These are phyloP conservation scores for Capra hircus DNA, from an alignment of 2,113 vertebrate species.

Conservation along the genomic window DNA sequence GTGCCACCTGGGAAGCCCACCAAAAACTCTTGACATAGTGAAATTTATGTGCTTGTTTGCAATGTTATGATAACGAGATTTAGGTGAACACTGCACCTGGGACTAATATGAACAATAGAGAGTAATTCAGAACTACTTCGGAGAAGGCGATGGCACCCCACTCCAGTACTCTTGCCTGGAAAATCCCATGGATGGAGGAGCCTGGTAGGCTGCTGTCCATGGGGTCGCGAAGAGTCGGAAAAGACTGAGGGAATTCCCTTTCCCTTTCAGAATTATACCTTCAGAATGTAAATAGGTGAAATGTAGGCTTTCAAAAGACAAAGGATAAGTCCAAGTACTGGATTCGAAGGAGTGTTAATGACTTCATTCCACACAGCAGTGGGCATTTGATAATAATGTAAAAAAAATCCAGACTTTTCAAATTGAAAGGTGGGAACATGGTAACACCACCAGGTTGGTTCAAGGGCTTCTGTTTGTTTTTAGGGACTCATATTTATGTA, in stretches of 20 bases:
- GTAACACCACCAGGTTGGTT: background rate
- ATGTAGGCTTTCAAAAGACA: constrained; percentile 6
- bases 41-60: background rate
- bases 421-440: background rate
- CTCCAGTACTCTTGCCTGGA: too few species aligned
- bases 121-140: background rate
- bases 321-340: background rate
- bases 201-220: too few species aligned
- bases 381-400: background rate
- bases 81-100: background rate
- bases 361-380: background rate
- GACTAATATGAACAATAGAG: background rate
- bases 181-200: too few species aligned
- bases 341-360: constrained; percentile 15
- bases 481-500: background rate
- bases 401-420: background rate
- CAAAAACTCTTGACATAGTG: background rate
- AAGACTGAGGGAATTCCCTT: too few species aligned
- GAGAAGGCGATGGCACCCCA: too few species aligned
- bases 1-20: background rate
- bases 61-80: background rate
- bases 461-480: background rate
- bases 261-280: background rate
- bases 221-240: too few species aligned
- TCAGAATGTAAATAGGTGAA: background rate